Evolutionary conservation across 2,113 vertebrate species (phyloP), one percentile per base, ranked within the genome.

Genomic region (Cebus imitator): DNA sequence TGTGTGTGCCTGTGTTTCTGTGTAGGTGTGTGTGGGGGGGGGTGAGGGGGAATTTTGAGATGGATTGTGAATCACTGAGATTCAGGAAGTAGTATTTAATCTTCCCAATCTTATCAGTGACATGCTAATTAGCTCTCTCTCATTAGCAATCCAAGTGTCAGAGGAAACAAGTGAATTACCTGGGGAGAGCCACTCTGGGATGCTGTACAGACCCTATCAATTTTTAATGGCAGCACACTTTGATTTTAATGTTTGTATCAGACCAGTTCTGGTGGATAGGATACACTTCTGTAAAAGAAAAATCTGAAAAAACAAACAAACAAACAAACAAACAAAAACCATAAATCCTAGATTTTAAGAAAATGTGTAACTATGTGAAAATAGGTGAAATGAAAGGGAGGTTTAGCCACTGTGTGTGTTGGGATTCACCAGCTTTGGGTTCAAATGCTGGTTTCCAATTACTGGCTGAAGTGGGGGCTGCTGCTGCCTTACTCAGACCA

Each of bases 111-210:
- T 94, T 92, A 61, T 86, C 50, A 91, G 25, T 23, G 23, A 61
- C 55, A 75, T 95, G 43, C 23, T 92, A 93, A 95, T 70, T 89
- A 86, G 40, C 73, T 68, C 21, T 87, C 43, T 55, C 32, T 64
- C 66, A 48, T 94, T 94, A 93, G 57, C n/a, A 73, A 93, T 58
- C 11, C 66, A n/a, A 73, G 52, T n/a, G 84, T 91, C 78, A 85
- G 35, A 76, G 58, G 58, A 95, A 94, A 87, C 12, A 61, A 48
- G 45, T 76, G 57, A 91, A 43, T 81, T 72, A 43, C 14, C 6
- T 86, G 83, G 78, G 25, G 14, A 91, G 37, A 20, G 32, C 30
- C 10, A 40, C 8, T 2, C 25, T 40, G 61, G 35, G 18, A 37
- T 64, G 5, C 3, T 7, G 25, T 0, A 13, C 4, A 30, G 37